Conservation (phyloP, 2,113 vertebrate species). For the Microcebus lehilahytsara region DNA sequence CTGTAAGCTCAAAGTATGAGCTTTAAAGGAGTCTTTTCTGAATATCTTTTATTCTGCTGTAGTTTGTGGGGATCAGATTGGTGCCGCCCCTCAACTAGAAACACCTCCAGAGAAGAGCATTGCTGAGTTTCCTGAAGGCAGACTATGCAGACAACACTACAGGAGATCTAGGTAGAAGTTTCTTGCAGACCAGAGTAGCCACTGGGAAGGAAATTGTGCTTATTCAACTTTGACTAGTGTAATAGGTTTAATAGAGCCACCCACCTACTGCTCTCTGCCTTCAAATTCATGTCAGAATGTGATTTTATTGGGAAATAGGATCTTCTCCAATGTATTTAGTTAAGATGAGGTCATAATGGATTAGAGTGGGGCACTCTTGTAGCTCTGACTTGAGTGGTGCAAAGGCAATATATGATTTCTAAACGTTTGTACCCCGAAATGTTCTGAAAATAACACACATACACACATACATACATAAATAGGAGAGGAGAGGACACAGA, state of each 20-base stretch:
- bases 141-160: neutral
- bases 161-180: rapidly evolving
- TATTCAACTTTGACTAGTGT: neutral
- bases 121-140: neutral
- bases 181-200: neutral
- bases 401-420: too few species aligned
- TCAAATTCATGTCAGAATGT: neutral
- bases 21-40: too few species aligned
- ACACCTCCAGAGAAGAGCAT: neutral
- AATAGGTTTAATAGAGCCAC: neutral
- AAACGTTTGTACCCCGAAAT: too few species aligned
- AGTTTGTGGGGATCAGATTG: neutral
- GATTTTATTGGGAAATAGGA: neutral
- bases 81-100: neutral
- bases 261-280: neutral
- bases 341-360: neutral
- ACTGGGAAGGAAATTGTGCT: neutral
- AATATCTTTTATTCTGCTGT: neutral
- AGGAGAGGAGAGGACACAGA: neutral
- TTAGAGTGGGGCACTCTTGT: neutral
- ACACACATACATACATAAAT: too few species aligned
- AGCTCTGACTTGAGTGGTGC: too few species aligned
- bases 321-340: neutral
- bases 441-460: too few species aligned
- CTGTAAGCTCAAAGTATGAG: neutral